Percentiles rank a stretch among this genome's conserved stretches.
Conservation (phyloP, 2,797 vertebrate species). For the Sparidentex hasta region DNA sequence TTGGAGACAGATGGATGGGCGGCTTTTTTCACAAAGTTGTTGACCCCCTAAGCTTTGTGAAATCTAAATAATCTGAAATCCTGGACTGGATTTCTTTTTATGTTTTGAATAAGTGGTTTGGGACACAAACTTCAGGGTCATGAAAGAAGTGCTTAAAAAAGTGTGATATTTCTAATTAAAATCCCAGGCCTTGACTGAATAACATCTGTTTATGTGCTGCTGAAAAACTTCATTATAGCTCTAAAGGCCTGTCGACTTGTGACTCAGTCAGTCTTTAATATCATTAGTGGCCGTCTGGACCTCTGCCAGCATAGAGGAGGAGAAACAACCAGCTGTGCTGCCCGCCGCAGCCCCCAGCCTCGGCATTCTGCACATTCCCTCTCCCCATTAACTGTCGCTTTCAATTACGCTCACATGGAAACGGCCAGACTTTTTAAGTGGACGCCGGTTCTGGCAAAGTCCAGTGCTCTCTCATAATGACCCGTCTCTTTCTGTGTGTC, state of each 20-base stretch:
- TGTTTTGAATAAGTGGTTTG: neutral
- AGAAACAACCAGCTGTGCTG: conserved; percentile 45
- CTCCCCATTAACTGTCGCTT: conserved; percentile 52
- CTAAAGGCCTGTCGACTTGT: neutral
- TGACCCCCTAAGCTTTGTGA: conserved; percentile 1
- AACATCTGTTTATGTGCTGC: neutral
- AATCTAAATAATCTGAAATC: neutral
- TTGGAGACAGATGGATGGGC: conserved; percentile 17
- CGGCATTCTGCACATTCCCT: conserved; percentile 66
- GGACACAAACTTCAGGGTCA: neutral
- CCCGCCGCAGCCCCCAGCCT: conserved; percentile 26
- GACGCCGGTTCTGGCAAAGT: conserved; percentile 25
- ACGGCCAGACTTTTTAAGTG: conserved; percentile 39
- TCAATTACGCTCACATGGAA: conserved; percentile 55
- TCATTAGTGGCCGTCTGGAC: conserved; percentile 59
- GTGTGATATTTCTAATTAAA: neutral
- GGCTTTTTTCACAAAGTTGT: conserved; percentile 4
- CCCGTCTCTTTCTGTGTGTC: conserved; percentile 8
- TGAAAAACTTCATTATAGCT: neutral
- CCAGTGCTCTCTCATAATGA: conserved; percentile 39
- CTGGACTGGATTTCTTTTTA: neutral
- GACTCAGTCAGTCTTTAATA: conserved; percentile 50
- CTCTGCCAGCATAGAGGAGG: conserved; percentile 51
- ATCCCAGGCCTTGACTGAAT: no score
- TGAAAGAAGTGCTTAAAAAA: neutral